Percentiles rank a stretch among this genome's conserved stretches.
These are phyloP conservation scores for Lepisosteus osseus DNA, from an alignment of 2,113 vertebrate species.

Conservation along the genomic window DNA sequence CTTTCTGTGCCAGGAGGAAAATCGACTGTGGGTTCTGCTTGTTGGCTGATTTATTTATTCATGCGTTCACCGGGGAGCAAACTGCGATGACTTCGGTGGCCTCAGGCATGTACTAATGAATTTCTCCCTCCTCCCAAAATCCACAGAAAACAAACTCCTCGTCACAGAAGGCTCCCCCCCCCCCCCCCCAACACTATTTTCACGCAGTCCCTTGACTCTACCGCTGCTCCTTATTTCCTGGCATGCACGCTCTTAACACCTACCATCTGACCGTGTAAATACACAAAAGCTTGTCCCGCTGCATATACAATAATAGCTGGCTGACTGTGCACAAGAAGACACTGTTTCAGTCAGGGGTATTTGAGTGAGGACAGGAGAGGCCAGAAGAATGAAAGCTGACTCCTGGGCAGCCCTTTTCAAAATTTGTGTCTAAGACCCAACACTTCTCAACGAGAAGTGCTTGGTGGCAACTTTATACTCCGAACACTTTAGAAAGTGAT, in stretches of 20 bases:
- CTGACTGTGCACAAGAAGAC: neutral
- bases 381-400: neutral
- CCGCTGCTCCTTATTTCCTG: slow-evolving; percentile 29
- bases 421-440: too few relatives aligned
- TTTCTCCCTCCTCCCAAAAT: slow-evolving; percentile 56
- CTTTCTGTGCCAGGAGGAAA: slow-evolving; percentile 26
- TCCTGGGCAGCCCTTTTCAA: too few relatives aligned
- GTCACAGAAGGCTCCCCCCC: neutral
- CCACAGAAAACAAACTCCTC: slow-evolving; percentile 30
- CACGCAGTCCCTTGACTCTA: neutral
- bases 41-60: slow-evolving; percentile 60
- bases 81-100: slow-evolving; percentile 40
- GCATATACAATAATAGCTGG: neutral
- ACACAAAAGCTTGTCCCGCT: slow-evolving; percentile 31
- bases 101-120: slow-evolving; percentile 50
- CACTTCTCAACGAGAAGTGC: too few relatives aligned
- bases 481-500: too few relatives aligned
- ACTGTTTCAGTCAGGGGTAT: neutral
- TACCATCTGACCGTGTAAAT: slow-evolving; percentile 52
- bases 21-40: slow-evolving; percentile 13
- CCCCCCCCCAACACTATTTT: neutral
- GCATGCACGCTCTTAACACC: slow-evolving; percentile 45
- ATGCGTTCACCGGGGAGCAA: slow-evolving; percentile 44
- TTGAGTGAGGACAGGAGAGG: neutral
- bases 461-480: too few relatives aligned